phyloP scores from a whole-genome alignment of 1,140 invertebrate species.

The Bombus polaris region DNA sequence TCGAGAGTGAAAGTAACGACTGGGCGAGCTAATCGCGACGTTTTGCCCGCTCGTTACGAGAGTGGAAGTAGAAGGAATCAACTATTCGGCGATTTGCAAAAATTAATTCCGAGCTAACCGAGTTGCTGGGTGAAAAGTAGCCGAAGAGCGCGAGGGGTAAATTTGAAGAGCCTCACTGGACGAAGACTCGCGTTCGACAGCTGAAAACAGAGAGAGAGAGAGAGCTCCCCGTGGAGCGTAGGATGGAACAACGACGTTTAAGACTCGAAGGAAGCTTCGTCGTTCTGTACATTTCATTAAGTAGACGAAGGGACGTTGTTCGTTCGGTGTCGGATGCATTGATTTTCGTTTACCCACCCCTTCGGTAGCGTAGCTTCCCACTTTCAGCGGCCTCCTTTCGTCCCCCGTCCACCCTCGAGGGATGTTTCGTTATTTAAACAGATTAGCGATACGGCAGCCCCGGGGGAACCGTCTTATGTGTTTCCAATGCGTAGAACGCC shows the following conservation, averaged over 20 bases:
- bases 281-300: conserved; percentile 65
- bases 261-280: not conserved
- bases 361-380: conserved; percentile 23
- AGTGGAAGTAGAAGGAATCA: not conserved
- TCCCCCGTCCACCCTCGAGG: conserved; percentile 55
- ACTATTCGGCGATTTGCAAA: not conserved
- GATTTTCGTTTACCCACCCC: conserved; percentile 79
- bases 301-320: conserved; percentile 61
- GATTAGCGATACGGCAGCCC: conserved; percentile 77
- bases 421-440: conserved; percentile 82
- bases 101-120: no score
- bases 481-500: conserved; percentile 74
- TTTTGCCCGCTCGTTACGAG: no score
- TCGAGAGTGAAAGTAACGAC: no score
- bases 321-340: conserved; percentile 70
- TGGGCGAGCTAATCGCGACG: no score
- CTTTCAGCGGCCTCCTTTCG: conserved; percentile 45
- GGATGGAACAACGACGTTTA: not conserved
- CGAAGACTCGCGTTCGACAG: not conserved
- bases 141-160: not conserved
- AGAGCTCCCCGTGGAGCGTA: not conserved
- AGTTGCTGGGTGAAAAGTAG: not conserved
- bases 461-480: conserved; percentile 77
- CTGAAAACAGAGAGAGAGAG: not conserved
- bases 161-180: not conserved